Conservation (phyloP, 2,113 vertebrate genomes). For the Myotis davidii region DNA sequence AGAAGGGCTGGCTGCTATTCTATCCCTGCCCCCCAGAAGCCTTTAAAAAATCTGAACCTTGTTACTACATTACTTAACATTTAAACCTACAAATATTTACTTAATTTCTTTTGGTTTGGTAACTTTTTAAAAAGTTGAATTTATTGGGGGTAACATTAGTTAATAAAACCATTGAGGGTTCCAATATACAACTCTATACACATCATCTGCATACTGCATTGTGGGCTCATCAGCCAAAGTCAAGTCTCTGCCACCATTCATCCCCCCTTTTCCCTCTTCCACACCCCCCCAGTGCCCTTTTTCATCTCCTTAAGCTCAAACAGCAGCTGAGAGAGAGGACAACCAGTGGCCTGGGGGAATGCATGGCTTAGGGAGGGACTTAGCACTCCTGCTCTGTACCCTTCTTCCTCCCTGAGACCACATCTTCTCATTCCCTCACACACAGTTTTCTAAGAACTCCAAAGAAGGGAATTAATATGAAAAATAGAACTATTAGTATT, state of each 20-base stretch:
- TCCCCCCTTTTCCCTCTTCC: background rate
- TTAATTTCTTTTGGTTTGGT: background rate
- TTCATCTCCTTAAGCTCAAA: constrained; percentile 39
- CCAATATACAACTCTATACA: too few species aligned
- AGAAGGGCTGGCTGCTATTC: background rate
- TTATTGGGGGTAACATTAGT: background rate
- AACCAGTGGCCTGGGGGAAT: background rate
- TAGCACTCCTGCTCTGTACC: background rate
- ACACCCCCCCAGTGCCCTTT: background rate
- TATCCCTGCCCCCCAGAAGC: background rate
- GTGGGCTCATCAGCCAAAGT: background rate
- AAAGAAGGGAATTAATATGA: constrained; percentile 59
- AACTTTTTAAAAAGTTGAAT: background rate
- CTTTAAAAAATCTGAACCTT: background rate
- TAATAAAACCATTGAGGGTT: background rate
- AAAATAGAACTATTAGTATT: constrained; percentile 35
- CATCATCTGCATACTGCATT: background rate
- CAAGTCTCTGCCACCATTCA: background rate
- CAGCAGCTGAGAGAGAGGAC: background rate
- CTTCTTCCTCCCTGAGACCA: background rate
- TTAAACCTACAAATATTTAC: background rate
- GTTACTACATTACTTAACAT: background rate
- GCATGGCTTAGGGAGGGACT: background rate
- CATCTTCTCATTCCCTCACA: background rate
- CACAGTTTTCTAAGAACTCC: constrained; percentile 47